Base-by-base conservation (phyloP, 1,140 invertebrate genomes). In the Arctopsyche grandis region DNA sequence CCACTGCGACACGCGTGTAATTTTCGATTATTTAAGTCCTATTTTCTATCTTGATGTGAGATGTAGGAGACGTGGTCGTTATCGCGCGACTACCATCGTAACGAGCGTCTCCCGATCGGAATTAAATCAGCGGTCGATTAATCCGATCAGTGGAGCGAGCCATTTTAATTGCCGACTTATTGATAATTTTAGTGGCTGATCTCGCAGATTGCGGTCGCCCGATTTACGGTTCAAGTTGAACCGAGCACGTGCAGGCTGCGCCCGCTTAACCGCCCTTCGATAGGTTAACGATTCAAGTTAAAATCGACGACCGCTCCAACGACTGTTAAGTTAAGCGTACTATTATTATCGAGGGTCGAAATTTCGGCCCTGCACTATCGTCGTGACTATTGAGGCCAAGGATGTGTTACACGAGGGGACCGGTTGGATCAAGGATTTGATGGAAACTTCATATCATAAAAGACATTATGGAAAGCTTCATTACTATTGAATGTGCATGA, bases 141-240 rank as follows among this genome's bases (percentile, higher is more conserved):
- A 79, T 81, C 77, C 60, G 80, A 79, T 66, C 73, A 52, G 66
- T 52, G 80, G 46, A 76, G 80, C 80, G 73, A 75, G 52, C 73
- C 63, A 77, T 81, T 81, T 81, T 81, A 81, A 81, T 81, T 81
- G 80, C 63, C 48, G 80, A 75, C 69, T 63, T 71, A 19, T 79
- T 77, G 46, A 77, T 77, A 77, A 77, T 69, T 77, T 70, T 77
- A 10, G 29, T 69, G 19, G 58, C 3, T 10, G 58, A 58, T 10
- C 46, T 16, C 19, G 14, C 44, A 12, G 19, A 14, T 21, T 21
- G 29, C 29, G 29, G 29, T 60, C 16, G 56, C 9, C n/a, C 56
- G 56, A 60, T 60, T 60, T 60, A 60, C 21, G 16, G 56, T 19
- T 60, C 56, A 21, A 60, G 16, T 60, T 52, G 48, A 21, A 21